These are phyloP conservation scores for Podarcis muralis DNA, from an alignment of 2,113 vertebrate genomes.

Conservation along the genomic window DNA sequence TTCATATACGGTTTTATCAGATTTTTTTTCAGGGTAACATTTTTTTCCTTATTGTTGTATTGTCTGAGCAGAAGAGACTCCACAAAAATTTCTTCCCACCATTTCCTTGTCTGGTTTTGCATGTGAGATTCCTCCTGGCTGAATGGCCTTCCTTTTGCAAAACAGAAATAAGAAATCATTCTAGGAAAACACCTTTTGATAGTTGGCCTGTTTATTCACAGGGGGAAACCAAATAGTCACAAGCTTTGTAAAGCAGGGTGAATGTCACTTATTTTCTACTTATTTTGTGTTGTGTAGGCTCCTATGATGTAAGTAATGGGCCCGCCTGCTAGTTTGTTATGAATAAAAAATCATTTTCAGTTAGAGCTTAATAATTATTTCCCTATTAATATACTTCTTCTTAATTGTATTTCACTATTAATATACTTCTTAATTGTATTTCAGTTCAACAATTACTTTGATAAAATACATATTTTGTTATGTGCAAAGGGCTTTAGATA, in stretches of 20 bases:
- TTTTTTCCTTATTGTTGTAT: conserved; percentile 32
- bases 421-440: too few species aligned
- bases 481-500: too few species aligned
- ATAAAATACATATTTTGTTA: too few species aligned
- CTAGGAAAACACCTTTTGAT: conserved; percentile 68
- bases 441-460: too few species aligned
- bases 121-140: conserved; percentile 44
- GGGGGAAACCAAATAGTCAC: conserved; percentile 58
- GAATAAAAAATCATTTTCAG: too few species aligned
- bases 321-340: too few species aligned
- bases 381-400: too few species aligned
- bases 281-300: too few species aligned
- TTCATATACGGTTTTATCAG: conserved; percentile 43
- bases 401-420: too few species aligned
- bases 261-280: conserved; percentile 52
- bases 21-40: conserved; percentile 65
- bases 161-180: conserved; percentile 52
- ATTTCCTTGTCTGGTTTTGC: conserved; percentile 52
- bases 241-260: conserved; percentile 69
- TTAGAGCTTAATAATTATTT: too few species aligned
- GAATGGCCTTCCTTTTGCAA: neutral
- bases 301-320: too few species aligned
- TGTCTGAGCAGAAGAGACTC: conserved; percentile 35
- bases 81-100: conserved; percentile 56
- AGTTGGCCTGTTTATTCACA: conserved; percentile 22